Percentiles rank a stretch among this genome's conserved stretches.
phyloP scores from a whole-genome alignment of 35 echinoderm and acorn worm species.

The Heliocidaris erythrogramma region DNA sequence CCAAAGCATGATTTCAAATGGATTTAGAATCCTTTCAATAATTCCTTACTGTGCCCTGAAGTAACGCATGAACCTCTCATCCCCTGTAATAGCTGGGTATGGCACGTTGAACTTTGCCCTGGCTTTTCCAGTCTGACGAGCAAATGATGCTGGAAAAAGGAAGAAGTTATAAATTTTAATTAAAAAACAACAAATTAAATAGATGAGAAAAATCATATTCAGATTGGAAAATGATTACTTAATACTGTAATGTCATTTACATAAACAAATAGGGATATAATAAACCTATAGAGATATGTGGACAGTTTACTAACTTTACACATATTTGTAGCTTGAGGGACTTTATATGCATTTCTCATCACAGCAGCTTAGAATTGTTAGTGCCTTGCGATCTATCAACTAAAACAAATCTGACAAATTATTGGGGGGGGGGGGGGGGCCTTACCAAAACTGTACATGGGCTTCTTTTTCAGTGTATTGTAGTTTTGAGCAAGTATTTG shows the following conservation, averaged over 20 bases:
- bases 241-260: background rate
- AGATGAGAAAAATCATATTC: background rate
- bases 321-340: background rate
- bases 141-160: constrained; percentile 52
- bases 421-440: too few species aligned
- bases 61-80: constrained; percentile 61
- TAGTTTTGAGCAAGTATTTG: too few species aligned
- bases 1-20: too few species aligned
- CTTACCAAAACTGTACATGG: too few species aligned
- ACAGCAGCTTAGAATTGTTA: too few species aligned
- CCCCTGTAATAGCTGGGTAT: constrained; percentile 56
- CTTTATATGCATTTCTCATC: too few species aligned
- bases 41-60: constrained; percentile 73
- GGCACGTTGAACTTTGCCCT: constrained; percentile 60
- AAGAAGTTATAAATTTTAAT: background rate
- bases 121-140: constrained; percentile 52
- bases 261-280: background rate
- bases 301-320: background rate
- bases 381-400: too few species aligned
- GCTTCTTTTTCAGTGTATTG: too few species aligned
- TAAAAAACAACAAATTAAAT: background rate
- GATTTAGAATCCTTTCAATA: too few species aligned
- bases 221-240: background rate
- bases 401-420: too few species aligned
- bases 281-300: background rate